These are phyloP conservation scores for Dasyprocta punctata DNA, from an alignment of 2,113 vertebrate genomes.

Conservation along the genomic window DNA sequence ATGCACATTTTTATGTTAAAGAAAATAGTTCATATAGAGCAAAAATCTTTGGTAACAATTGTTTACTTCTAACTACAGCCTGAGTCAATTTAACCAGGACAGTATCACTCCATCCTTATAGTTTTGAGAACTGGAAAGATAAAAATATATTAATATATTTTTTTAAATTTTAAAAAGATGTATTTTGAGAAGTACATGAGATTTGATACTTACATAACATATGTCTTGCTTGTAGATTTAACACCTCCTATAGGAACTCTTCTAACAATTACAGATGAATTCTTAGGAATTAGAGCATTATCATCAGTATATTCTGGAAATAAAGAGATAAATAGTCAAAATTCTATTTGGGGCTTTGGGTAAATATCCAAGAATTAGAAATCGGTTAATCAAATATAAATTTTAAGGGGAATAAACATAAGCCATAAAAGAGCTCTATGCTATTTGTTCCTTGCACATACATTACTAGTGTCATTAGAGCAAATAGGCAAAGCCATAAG, in stretches of 20 bases:
- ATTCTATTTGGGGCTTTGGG: slow-evolving; percentile 49
- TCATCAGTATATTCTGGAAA: slow-evolving; percentile 95
- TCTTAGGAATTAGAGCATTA: slow-evolving; percentile 94
- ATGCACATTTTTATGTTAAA: background rate
- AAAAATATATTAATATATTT: background rate
- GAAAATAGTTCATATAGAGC: background rate
- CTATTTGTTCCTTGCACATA: background rate
- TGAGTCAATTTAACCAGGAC: background rate
- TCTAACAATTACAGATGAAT: slow-evolving; percentile 97
- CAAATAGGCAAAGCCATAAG: background rate
- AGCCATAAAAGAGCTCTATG: background rate
- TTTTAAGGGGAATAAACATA: slow-evolving; percentile 14
- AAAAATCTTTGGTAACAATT: slow-evolving; percentile 10
- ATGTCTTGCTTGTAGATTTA: slow-evolving; percentile 94
- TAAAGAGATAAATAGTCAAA: slow-evolving; percentile 43
- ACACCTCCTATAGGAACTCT: slow-evolving; percentile 95
- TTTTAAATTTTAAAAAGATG: background rate
- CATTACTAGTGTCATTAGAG: slow-evolving; percentile 1
- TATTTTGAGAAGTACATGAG: background rate
- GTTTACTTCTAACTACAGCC: background rate
- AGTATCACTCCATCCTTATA: background rate
- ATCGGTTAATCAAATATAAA: background rate
- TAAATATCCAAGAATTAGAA: slow-evolving; percentile 46
- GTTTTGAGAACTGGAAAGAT: background rate
- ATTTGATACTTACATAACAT: slow-evolving; percentile 91